Base-by-base conservation (phyloP, 2,888 invertebrate species). In the Frankliniella intonsa region DNA sequence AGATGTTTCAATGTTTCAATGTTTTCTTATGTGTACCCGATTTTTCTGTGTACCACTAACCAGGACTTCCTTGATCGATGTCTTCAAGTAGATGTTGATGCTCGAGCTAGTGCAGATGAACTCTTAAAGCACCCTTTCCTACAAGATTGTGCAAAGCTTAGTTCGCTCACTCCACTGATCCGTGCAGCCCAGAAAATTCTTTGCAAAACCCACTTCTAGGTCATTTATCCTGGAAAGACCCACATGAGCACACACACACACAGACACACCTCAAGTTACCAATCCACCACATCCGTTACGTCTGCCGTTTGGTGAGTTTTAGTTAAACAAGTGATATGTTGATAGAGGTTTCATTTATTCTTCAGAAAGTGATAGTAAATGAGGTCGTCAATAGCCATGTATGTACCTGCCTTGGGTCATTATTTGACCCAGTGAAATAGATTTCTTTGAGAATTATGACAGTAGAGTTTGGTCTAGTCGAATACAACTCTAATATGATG, bases 121-220 rank as follows among this genome's bases (percentile, higher is more conserved):
- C 90, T 97, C 9, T 89, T 97, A n/a, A 87, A 88, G 1, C 96
- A 97, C 88, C 92, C 93, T 0, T 96, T 97, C 89, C 89, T 97
- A 80, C 88, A 91, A 76, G 93, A 94, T 85, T 93, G 95, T 82
- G 94, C 94, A 89, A 94, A 95, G 86, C 90, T 97, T 25, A 90
- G 91, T 82, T 94, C 95, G 0, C 90, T 98, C 55, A 94, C 94
- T 83, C 97, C 97, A 50, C 92, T 98, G 83, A 98, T 98, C 85
- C 93, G 93, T 87, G 97, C 97, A 81, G 98, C 98, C 80, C 96
- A 96, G 86, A 93, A 93, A 87, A 94, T 96, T 86, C 90, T 96
- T 81, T 92, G 92, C 85, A 94, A 94, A 82, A 76, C 69, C 12
- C 25, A 76, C 25, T 76, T 76, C 25, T 76, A 12, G 25, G 25